Evolutionary conservation across 2,888 invertebrate genomes (phyloP).

Genomic region (Onchidella celtica): DNA sequence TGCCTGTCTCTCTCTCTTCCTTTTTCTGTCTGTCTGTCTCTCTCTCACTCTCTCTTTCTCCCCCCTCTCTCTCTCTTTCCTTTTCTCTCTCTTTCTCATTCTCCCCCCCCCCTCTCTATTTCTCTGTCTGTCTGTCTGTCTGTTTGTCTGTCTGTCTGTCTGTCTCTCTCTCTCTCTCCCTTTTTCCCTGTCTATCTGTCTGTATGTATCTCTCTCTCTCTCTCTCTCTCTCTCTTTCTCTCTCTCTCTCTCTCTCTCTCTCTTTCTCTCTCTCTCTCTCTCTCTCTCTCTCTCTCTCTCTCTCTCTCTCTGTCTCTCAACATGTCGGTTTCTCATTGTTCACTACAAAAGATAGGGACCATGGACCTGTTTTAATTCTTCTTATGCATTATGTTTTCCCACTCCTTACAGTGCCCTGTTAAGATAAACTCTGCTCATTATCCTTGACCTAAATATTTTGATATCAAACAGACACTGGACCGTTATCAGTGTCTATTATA

Average conservation of each 20-base stretch:
- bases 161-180: too few relatives aligned
- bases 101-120: not conserved
- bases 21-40: too few relatives aligned
- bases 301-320: conserved; percentile 26
- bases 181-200: too few relatives aligned
- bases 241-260: conserved; percentile 1
- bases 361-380: not conserved
- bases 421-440: too few relatives aligned
- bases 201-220: too few relatives aligned
- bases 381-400: not conserved
- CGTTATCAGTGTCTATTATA: too few relatives aligned
- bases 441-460: too few relatives aligned
- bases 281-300: conserved; percentile 13
- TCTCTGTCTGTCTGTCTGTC: too few relatives aligned
- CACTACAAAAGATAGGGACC: not conserved
- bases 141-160: too few relatives aligned
- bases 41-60: not conserved
- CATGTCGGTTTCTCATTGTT: not conserved
- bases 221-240: conserved; percentile 14
- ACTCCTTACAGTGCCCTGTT: not conserved
- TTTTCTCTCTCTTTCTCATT: not conserved
- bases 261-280: not conserved
- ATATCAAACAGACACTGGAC: too few relatives aligned
- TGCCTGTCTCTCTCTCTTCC: too few relatives aligned
- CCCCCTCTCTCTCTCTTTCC: not conserved